These are phyloP conservation scores for Panonychus citri DNA, from an alignment of 1,140 invertebrate species.

Conservation along the genomic window DNA sequence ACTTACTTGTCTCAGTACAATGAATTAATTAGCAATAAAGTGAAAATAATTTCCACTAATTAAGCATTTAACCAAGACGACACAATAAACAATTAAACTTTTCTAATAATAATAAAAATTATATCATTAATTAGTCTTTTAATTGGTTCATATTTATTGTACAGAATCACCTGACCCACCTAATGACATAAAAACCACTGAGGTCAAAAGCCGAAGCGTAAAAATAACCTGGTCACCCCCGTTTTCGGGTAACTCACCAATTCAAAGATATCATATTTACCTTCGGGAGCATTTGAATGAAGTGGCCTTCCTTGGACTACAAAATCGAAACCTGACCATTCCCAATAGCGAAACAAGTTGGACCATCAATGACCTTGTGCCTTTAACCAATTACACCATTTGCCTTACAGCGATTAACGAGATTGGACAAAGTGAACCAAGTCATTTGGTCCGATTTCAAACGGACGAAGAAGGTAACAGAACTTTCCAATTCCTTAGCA, in stretches of 20 bases:
- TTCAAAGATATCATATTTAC: conserved; percentile 17
- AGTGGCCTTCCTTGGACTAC: too few relatives aligned
- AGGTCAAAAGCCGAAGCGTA: conserved; percentile 17
- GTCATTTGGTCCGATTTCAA: conserved; percentile 57
- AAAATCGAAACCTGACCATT: conserved; percentile 20
- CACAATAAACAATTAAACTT: too few relatives aligned
- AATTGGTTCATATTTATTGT: too few relatives aligned
- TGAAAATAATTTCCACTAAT: too few relatives aligned
- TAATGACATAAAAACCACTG: conserved; percentile 17
- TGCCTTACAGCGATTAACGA: conserved; percentile 85
- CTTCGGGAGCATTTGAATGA: neutral
- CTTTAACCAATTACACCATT: conserved; percentile 83
- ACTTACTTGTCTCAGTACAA: too few relatives aligned
- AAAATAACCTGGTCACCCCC: conserved; percentile 21
- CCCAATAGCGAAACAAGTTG: conserved; percentile 49
- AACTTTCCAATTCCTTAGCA: too few relatives aligned
- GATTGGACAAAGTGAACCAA: conserved; percentile 74
- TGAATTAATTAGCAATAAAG: too few relatives aligned
- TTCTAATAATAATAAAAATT: too few relatives aligned
- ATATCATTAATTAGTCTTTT: neutral
- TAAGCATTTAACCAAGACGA: too few relatives aligned
- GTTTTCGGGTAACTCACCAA: conserved; percentile 23
- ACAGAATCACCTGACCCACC: conserved; percentile 25
- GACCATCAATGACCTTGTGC: conserved; percentile 50
- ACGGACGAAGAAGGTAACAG: conserved; percentile 50